These are phyloP conservation scores for Phrynosoma platyrhinos DNA, from an alignment of 2,113 vertebrate species.

Conservation along the genomic window DNA sequence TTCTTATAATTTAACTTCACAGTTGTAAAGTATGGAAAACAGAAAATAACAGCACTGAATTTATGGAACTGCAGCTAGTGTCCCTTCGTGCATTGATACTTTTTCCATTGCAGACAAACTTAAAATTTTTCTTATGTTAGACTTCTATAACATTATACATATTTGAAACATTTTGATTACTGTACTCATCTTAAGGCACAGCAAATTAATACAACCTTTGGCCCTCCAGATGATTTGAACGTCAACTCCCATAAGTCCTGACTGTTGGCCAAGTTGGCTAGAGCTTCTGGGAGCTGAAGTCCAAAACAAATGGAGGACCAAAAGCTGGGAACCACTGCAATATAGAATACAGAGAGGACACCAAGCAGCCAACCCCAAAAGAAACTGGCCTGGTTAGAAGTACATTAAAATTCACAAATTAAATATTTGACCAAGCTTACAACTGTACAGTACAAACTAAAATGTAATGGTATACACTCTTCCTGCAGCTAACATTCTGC, in stretches of 20 bases:
- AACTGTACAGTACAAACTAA: constrained; percentile 7
- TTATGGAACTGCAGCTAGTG: not conserved
- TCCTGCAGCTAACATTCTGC: constrained; percentile 17
- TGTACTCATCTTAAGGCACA: constrained; percentile 64
- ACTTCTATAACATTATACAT: constrained; percentile 47
- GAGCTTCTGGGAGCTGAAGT: too few species aligned
- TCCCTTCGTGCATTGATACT: not conserved
- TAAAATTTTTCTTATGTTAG: constrained; percentile 37
- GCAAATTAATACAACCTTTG: constrained; percentile 31
- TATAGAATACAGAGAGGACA: constrained; percentile 25
- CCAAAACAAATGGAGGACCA: too few species aligned
- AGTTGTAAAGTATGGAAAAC: not conserved
- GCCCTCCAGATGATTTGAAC: too few species aligned
- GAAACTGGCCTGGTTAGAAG: constrained; percentile 54
- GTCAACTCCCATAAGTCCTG: too few species aligned
- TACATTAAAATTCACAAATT: constrained; percentile 7
- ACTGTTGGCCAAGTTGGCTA: too few species aligned
- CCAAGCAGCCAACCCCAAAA: constrained; percentile 57
- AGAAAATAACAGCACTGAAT: constrained; percentile 19
- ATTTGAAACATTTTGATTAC: constrained; percentile 43
- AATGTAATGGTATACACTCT: not conserved
- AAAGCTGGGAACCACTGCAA: not conserved
- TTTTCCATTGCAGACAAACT: not conserved
- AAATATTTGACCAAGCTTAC: constrained; percentile 20
- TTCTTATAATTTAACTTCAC: not conserved